These are phyloP conservation scores for Megamerina dolium DNA, from an alignment of 2,888 invertebrate genomes.

Conservation along the genomic window DNA sequence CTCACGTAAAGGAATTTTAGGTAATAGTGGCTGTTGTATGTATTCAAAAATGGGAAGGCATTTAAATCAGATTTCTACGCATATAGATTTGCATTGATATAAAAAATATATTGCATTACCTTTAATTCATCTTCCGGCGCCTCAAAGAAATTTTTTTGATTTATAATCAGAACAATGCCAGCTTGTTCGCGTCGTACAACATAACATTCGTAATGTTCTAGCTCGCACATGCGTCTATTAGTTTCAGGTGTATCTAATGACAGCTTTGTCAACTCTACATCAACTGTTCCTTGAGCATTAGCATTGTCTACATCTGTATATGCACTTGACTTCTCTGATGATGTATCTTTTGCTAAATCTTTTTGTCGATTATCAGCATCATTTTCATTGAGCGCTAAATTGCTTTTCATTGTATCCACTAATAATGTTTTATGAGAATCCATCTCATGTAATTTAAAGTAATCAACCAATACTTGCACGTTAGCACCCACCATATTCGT, in stretches of 20 bases:
- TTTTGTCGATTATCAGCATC: too few relatives aligned
- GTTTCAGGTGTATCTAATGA: background rate
- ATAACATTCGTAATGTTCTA: conserved; percentile 22
- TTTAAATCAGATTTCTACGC: background rate
- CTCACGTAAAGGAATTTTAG: conserved; percentile 19
- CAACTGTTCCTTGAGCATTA: background rate
- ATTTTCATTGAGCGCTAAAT: conserved; percentile 10
- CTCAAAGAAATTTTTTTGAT: conserved; percentile 37
- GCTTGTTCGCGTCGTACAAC: conserved; percentile 29
- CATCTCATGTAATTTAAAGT: conserved; percentile 38
- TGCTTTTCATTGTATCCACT: conserved; percentile 27
- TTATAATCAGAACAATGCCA: conserved; percentile 43
- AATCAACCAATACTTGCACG: conserved; percentile 33
- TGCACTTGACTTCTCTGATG: background rate
- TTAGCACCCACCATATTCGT: conserved; percentile 25
- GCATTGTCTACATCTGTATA: conserved; percentile 12
- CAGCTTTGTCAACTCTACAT: background rate
- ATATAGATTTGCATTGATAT: background rate
- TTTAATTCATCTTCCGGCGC: conserved; percentile 26
- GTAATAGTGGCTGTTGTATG: conserved; percentile 33
- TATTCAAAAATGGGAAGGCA: conserved; percentile 6
- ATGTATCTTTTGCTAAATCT: background rate
- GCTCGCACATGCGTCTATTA: conserved; percentile 2
- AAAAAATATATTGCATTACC: conserved; percentile 31
- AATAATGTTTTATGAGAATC: conserved; percentile 29